Conservation (phyloP, 2,888 invertebrate species). For the Mimas tiliae region DNA sequence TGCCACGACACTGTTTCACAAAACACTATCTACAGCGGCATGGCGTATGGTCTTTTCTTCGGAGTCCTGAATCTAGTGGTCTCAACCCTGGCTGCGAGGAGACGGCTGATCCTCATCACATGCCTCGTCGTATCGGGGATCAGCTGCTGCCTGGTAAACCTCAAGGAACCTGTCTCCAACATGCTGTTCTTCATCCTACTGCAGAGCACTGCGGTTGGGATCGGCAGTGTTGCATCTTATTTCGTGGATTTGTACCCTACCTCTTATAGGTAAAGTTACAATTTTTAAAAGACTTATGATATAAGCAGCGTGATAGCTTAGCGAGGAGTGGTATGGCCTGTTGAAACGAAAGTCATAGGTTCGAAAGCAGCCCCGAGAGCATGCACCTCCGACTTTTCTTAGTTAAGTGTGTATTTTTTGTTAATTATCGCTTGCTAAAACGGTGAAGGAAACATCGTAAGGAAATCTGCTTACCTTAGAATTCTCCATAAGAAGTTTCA, state of each 20-base stretch:
- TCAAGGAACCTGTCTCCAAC: constrained; percentile 53
- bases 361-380: too few relatives aligned
- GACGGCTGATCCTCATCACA: constrained; percentile 73
- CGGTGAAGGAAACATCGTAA: too few relatives aligned
- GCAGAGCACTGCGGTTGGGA: constrained; percentile 51
- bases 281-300: not conserved
- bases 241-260: constrained; percentile 68
- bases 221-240: constrained; percentile 56
- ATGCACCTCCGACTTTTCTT: too few relatives aligned
- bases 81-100: constrained; percentile 72
- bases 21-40: constrained; percentile 79
- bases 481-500: too few relatives aligned
- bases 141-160: constrained; percentile 80
- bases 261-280: constrained; percentile 53
- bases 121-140: constrained; percentile 74
- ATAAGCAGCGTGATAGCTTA: too few relatives aligned
- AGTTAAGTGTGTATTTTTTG: too few relatives aligned
- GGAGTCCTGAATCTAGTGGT: constrained; percentile 77
- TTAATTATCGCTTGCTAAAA: too few relatives aligned
- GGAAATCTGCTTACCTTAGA: too few relatives aligned
- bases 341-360: too few relatives aligned
- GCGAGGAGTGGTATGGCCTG: too few relatives aligned
- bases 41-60: constrained; percentile 84
- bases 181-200: constrained; percentile 57
- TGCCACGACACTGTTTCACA: constrained; percentile 52